phyloP scores from a whole-genome alignment of 2,113 vertebrate genomes.

The Andinoacara biseriatus region DNA sequence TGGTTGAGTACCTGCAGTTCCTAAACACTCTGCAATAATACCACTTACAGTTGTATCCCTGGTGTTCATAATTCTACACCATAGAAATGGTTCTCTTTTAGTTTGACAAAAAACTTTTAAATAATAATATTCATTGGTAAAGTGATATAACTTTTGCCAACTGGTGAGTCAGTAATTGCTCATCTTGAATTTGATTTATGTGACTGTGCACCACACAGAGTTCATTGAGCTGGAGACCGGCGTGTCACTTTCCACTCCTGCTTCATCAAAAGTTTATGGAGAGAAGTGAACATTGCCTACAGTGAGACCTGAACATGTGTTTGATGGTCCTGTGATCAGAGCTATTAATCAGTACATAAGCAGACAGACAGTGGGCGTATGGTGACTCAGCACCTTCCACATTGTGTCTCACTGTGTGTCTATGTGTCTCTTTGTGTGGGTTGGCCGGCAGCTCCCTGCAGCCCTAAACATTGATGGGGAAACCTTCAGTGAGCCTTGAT shows the following conservation, averaged over 20 bases:
- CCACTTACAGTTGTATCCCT: background rate
- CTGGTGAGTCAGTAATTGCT: background rate
- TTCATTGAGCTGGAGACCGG: background rate
- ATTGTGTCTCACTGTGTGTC: slow-evolving; percentile 28
- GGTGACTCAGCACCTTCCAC: slow-evolving; percentile 48
- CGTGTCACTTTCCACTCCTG: background rate
- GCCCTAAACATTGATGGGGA: slow-evolving; percentile 25
- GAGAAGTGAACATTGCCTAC: background rate
- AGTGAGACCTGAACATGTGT: slow-evolving; percentile 1
- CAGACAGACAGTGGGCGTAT: slow-evolving; percentile 54
- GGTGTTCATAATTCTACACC: too few relatives aligned
- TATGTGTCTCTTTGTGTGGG: slow-evolving; percentile 29
- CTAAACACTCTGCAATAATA: background rate
- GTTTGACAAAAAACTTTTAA: background rate
- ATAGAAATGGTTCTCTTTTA: background rate
- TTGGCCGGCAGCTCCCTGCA: slow-evolving; percentile 24
- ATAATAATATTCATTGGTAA: background rate
- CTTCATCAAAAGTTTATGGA: background rate
- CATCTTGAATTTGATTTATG: background rate
- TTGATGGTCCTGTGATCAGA: slow-evolving; percentile 29
- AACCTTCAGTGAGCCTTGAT: slow-evolving; percentile 24
- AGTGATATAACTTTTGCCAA: background rate
- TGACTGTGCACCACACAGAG: background rate
- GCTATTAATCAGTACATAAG: slow-evolving; percentile 38
- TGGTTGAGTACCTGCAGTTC: background rate